Conservation (phyloP, 2,113 vertebrate genomes). For the Limanda limanda region DNA sequence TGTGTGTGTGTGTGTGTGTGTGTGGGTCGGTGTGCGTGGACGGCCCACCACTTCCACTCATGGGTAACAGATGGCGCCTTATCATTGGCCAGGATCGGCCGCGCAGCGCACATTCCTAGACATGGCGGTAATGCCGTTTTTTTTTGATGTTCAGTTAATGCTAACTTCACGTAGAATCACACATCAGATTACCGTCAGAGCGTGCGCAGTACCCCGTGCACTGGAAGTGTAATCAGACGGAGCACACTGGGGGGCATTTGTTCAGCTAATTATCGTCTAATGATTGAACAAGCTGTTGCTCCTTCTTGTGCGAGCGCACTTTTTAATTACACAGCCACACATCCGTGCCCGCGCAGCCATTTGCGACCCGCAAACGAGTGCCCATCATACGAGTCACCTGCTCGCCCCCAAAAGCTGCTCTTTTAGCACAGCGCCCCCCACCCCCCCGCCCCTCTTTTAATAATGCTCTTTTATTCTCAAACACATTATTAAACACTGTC, state of each 20-base stretch:
- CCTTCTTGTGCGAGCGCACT: conserved; percentile 31
- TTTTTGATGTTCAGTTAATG: conserved; percentile 74
- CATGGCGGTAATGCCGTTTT: conserved; percentile 76
- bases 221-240: conserved; percentile 23
- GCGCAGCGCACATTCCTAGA: conserved; percentile 82
- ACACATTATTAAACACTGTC: conserved; percentile 84
- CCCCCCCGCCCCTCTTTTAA: conserved; percentile 62
- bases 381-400: conserved; percentile 48
- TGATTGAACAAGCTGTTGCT: conserved; percentile 50
- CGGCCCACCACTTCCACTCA: conserved; percentile 67
- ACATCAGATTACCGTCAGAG: conserved; percentile 58
- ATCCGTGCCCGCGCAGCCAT: conserved; percentile 9
- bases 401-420: conserved; percentile 53
- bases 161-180: conserved; percentile 76
- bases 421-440: conserved; percentile 38
- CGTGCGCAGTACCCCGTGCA: conserved; percentile 17
- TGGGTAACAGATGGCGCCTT: conserved; percentile 83
- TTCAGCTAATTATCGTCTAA: conserved; percentile 47
- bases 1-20: conserved; percentile 53
- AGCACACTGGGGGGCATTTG: conserved; percentile 12
- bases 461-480: conserved; percentile 78
- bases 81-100: conserved; percentile 78
- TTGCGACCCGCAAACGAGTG: not conserved
- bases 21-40: conserved; percentile 60
- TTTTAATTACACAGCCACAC: conserved; percentile 35